Conservation (phyloP, 2,113 vertebrate genomes). For the Anoplopoma fimbria region DNA sequence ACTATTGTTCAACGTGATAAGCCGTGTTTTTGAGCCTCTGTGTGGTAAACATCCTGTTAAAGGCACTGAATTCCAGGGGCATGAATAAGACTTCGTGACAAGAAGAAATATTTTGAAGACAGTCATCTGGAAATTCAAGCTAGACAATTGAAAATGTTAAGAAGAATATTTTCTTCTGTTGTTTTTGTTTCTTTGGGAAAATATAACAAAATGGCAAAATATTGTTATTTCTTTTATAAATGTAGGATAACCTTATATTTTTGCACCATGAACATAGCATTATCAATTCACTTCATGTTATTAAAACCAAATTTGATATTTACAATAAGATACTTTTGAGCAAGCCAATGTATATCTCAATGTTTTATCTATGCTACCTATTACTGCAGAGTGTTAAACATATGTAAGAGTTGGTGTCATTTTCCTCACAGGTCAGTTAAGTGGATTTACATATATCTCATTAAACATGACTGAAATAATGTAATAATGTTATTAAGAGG, state of each 20-base stretch:
- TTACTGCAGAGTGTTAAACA: not conserved
- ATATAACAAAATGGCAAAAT: not conserved
- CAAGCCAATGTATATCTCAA: not conserved
- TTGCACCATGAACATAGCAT: not conserved
- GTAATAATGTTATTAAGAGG: not conserved
- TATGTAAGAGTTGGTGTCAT: not conserved
- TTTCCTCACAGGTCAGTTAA: not conserved
- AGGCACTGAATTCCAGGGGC: not conserved
- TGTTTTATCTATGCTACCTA: not conserved
- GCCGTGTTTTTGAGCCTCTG: not conserved
- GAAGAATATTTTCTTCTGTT: not conserved
- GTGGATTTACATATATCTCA: not conserved
- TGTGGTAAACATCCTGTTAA: constrained; percentile 38
- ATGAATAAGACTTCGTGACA: too few species aligned
- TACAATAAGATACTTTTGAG: not conserved
- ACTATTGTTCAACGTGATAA: not conserved
- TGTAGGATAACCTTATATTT: not conserved
- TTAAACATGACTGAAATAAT: not conserved
- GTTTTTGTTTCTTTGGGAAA: not conserved
- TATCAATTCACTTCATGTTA: too few species aligned
- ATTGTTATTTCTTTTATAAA: not conserved
- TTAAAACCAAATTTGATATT: not conserved
- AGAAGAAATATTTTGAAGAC: too few species aligned
- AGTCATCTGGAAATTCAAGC: too few species aligned
- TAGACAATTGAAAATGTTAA: not conserved